Percentiles rank a stretch among this genome's conserved stretches.
Evolutionary conservation across 2,797 vertebrate genomes (phyloP).

Genomic region (Aeoliscus strigatus): DNA sequence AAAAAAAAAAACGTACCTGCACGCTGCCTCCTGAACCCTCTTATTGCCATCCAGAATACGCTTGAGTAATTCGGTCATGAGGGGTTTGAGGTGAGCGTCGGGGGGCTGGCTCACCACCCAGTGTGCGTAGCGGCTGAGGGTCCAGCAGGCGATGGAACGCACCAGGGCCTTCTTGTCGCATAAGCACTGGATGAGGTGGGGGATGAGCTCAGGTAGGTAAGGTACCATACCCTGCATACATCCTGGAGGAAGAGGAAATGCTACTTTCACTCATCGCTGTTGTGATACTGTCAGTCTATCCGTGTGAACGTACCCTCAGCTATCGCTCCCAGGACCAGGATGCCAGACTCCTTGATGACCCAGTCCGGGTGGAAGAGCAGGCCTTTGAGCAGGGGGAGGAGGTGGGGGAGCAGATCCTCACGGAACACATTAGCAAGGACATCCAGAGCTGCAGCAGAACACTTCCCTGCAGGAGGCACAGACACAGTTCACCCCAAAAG

Average conservation of each 20-base stretch:
- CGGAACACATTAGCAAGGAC: constrained; percentile 89
- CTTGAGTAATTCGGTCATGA: constrained; percentile 93
- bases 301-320: constrained; percentile 80
- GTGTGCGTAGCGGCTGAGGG: constrained; percentile 91
- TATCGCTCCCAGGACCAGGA: constrained; percentile 88
- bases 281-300: background rate
- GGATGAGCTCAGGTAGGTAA: constrained; percentile 90
- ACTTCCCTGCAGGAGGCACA: constrained; percentile 76
- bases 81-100: constrained; percentile 86
- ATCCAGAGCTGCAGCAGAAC: constrained; percentile 84
- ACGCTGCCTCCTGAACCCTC: constrained; percentile 90
- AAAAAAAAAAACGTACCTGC: constrained; percentile 73
- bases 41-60: constrained; percentile 93
- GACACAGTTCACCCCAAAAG: too few relatives aligned
- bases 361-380: constrained; percentile 92
- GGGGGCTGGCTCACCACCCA: constrained; percentile 93
- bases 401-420: constrained; percentile 86
- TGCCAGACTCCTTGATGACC: constrained; percentile 94
- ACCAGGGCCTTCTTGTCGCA: constrained; percentile 92
- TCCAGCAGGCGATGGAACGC: constrained; percentile 96
- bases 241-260: constrained; percentile 65
- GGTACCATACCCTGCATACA: constrained; percentile 97
- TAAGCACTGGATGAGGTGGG: constrained; percentile 89
- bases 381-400: constrained; percentile 87
- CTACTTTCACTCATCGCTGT: background rate